These are phyloP conservation scores for Yponomeuta malinellus DNA, from an alignment of 2,888 invertebrate genomes.

Conservation along the genomic window DNA sequence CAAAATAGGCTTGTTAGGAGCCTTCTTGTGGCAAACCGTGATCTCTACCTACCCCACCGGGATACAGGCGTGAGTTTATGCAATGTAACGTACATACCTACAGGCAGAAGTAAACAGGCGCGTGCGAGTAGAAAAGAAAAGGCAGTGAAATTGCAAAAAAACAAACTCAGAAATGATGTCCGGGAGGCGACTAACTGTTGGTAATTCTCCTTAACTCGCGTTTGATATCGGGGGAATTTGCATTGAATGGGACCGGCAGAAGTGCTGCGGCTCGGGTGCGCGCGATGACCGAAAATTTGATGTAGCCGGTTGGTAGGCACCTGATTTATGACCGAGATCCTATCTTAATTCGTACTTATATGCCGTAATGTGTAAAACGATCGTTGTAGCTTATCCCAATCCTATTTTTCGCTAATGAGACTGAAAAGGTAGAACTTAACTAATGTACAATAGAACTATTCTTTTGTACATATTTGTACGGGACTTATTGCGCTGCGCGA, in stretches of 20 bases:
- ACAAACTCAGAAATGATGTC: slow-evolving; percentile 62
- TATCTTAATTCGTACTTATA: slow-evolving; percentile 8
- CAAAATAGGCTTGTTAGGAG: too few relatives aligned
- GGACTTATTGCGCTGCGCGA: too few relatives aligned
- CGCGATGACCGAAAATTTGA: slow-evolving; percentile 11
- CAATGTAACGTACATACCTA: too few relatives aligned
- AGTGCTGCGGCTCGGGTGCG: slow-evolving; percentile 1
- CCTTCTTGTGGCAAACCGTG: too few relatives aligned
- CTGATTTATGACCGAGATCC: slow-evolving; percentile 7
- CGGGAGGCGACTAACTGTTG: slow-evolving; percentile 72
- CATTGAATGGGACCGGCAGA: slow-evolving; percentile 63
- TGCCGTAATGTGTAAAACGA: slow-evolving; percentile 1
- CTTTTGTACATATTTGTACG: too few relatives aligned
- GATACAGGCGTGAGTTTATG: too few relatives aligned
- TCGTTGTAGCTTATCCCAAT: not conserved
- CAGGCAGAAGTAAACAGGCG: too few relatives aligned
- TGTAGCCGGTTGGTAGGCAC: slow-evolving; percentile 3
- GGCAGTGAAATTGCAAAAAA: slow-evolving; percentile 26
- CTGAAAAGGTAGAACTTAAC: not conserved
- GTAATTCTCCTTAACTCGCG: slow-evolving; percentile 67
- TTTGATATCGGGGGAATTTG: slow-evolving; percentile 70
- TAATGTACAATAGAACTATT: too few relatives aligned
- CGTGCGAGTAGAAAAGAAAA: not conserved
- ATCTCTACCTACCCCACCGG: too few relatives aligned
- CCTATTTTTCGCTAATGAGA: not conserved